phyloP scores from a whole-genome alignment of 1,140 invertebrate species.

The Trichonephila clavipes region DNA sequence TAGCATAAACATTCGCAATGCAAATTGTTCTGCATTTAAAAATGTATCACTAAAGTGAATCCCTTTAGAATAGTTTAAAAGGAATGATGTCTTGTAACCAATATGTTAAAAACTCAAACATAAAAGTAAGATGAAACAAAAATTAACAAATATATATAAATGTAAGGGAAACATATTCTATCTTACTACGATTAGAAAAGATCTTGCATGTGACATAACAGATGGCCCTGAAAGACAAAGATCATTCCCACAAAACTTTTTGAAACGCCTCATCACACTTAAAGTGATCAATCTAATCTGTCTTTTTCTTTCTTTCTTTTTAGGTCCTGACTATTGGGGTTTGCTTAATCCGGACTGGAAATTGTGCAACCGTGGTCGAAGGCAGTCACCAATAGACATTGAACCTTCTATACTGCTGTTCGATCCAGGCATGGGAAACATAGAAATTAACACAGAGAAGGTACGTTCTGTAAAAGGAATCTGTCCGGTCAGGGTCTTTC shows the following conservation, averaged over 20 bases:
- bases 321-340: slow-evolving; percentile 98
- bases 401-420: slow-evolving; percentile 95
- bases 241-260: slow-evolving; percentile 21
- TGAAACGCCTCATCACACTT: slow-evolving; percentile 30
- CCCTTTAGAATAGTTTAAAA: too few relatives aligned
- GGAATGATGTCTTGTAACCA: too few relatives aligned
- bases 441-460: slow-evolving; percentile 90
- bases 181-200: not conserved
- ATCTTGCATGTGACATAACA: not conserved
- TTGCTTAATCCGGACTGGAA: slow-evolving; percentile 98
- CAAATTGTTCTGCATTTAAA: too few relatives aligned
- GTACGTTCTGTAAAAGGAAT: slow-evolving; percentile 31
- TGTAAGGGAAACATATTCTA: too few relatives aligned
- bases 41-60: too few relatives aligned
- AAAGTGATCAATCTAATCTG: slow-evolving; percentile 43
- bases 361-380: slow-evolving; percentile 94
- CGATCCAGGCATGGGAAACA: slow-evolving; percentile 93
- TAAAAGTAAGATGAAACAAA: too few relatives aligned
- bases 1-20: too few relatives aligned
- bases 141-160: too few relatives aligned
- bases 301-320: slow-evolving; percentile 3
- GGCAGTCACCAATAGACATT: slow-evolving; percentile 97
- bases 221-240: slow-evolving; percentile 23
- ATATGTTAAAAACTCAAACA: too few relatives aligned
- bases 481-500: slow-evolving; percentile 22